Base-by-base conservation (phyloP, 2,113 vertebrate genomes). In the human region DNA sequence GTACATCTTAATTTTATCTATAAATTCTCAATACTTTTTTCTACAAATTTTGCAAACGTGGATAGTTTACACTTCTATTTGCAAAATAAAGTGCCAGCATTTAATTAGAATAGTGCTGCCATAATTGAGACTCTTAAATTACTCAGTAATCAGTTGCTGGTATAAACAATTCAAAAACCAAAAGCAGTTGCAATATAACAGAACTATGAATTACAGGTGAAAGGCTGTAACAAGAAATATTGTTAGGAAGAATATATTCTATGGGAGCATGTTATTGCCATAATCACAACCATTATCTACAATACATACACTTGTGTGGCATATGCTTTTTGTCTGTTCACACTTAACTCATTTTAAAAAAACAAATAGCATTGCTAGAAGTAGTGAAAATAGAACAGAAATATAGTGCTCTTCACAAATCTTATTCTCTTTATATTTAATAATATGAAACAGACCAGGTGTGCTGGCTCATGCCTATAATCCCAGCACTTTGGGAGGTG, bases 91-190 rank as follows among this genome's bases (percentile, higher is more conserved):
- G 78, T 66, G 64, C 22, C 38, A 94, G 80, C 64, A 83, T 40
- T 30, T 93, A 95, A 96, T 97, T 91, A 96, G 43, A 96, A 85
- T 23, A 88, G 45, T 84, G 70, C 86, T 85, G 48, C 25, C 61
- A 92, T 93, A 89, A 95, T 75, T 95, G 72, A 92, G 55, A 57
- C 40, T 72, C 59, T 96, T 92, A 94, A 96, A 94, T 89, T 92
- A 92, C 90, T 95, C 83, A 93, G 82, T 68, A 94, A 96, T 98
- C 94, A 97, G 84, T 5, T 75, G 18, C 35, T 48, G 80, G 55
- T 68, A 95, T 96, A 88, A 97, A 97, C 97, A 97, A 94, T 84
- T 79, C 45, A 95, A 94, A 82, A 89, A 25, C 61, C 78, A 91
- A 93, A 79, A 11, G 43, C 57, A 72, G 30, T 32, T 78, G 13